Evolutionary conservation across 2,888 invertebrate genomes (phyloP).

Genomic region (Chironomus riparius): DNA sequence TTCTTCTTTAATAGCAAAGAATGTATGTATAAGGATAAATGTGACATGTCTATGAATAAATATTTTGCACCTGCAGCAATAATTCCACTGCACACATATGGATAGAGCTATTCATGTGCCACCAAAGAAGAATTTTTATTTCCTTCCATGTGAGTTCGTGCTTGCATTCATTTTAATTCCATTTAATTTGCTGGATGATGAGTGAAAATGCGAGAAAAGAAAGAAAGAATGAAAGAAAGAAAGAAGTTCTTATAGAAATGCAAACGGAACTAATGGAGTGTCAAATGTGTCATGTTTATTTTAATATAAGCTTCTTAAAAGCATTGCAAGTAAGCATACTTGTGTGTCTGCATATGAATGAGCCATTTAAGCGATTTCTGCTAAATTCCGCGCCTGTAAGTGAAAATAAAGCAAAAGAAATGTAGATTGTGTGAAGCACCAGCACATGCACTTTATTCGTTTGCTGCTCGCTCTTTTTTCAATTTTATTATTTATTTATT

Average conservation of each 20-base stretch:
- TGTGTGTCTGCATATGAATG: conserved; percentile 9
- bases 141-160: neutral
- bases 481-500: neutral
- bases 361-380: neutral
- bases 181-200: neutral
- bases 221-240: neutral
- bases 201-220: neutral
- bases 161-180: neutral
- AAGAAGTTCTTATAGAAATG: neutral
- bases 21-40: too few relatives aligned
- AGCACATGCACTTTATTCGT: neutral
- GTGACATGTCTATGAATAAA: neutral
- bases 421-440: neutral
- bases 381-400: neutral
- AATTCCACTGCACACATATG: too few relatives aligned
- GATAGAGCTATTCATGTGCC: too few relatives aligned
- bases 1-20: too few relatives aligned
- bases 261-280: conserved; percentile 25
- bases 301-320: conserved; percentile 23
- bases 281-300: conserved; percentile 20
- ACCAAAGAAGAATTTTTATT: too few relatives aligned
- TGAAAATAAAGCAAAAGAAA: neutral
- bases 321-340: neutral
- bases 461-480: neutral
- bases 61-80: conserved; percentile 5